These are phyloP conservation scores for Volucella inanis DNA, from an alignment of 2,888 invertebrate species.

Conservation along the genomic window DNA sequence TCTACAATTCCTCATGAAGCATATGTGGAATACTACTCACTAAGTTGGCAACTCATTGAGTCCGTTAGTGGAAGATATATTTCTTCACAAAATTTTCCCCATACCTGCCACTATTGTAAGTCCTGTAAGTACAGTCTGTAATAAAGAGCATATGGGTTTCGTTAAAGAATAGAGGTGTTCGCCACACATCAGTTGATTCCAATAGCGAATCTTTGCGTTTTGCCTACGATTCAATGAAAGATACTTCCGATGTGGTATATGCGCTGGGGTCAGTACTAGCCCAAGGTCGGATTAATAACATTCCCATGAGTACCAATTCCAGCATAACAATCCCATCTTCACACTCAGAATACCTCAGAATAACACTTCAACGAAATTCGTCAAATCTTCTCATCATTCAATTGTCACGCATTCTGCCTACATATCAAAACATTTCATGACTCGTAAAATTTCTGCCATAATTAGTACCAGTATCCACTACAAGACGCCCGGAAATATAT, in stretches of 20 bases:
- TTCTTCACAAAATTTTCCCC: slow-evolving; percentile 85
- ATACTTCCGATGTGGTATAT: slow-evolving; percentile 80
- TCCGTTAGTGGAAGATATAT: slow-evolving; percentile 80
- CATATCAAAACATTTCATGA: slow-evolving; percentile 82
- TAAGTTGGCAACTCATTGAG: slow-evolving; percentile 79
- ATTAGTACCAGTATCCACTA: slow-evolving; percentile 83
- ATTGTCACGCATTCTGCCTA: slow-evolving; percentile 78
- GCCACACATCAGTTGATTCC: slow-evolving; percentile 68
- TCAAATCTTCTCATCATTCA: slow-evolving; percentile 82
- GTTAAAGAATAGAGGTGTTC: slow-evolving; percentile 77
- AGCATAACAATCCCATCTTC: slow-evolving; percentile 91
- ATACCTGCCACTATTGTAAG: slow-evolving; percentile 88
- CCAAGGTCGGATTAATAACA: slow-evolving; percentile 85
- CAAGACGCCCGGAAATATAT: slow-evolving; percentile 79
- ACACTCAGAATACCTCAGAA: slow-evolving; percentile 85
- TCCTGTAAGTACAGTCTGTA: slow-evolving; percentile 87
- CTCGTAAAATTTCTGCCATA: slow-evolving; percentile 83
- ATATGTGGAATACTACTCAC: slow-evolving; percentile 61
- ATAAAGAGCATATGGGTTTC: slow-evolving; percentile 85
- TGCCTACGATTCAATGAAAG: slow-evolving; percentile 81
- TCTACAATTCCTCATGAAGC: slow-evolving; percentile 49
- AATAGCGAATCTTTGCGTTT: slow-evolving; percentile 79
- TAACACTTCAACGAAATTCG: slow-evolving; percentile 81
- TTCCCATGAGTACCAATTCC: slow-evolving; percentile 90
- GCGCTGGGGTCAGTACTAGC: slow-evolving; percentile 80